phyloP scores from a whole-genome alignment of 37 sponge, comb jelly and placozoan genomes.

The Axinella damicornis region DNA sequence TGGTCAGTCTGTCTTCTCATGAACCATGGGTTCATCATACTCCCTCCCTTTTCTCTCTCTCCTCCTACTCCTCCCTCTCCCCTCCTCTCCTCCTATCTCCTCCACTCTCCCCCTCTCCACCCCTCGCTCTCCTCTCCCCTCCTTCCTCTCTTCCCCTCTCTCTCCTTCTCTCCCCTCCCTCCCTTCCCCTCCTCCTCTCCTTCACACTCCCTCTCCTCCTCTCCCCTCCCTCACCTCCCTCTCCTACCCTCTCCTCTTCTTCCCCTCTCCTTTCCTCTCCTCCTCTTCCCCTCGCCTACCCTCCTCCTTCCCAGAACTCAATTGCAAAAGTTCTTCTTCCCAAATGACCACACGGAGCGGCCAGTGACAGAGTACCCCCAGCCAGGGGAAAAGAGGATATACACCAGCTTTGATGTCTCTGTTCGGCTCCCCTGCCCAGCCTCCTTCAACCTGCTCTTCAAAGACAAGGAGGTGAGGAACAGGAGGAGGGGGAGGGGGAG shows the following conservation, averaged over 20 bases:
- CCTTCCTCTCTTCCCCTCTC: neutral
- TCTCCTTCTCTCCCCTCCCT: too few relatives aligned
- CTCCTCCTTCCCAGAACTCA: slow-evolving; percentile 9
- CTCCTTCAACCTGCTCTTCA: slow-evolving; percentile 31
- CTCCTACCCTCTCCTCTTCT: neutral
- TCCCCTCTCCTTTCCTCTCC: too few relatives aligned
- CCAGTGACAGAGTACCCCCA: slow-evolving; percentile 49
- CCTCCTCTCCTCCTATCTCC: neutral
- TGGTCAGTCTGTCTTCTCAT: neutral
- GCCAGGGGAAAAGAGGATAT: slow-evolving; percentile 67
- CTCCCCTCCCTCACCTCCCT: too few relatives aligned
- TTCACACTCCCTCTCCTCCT: too few relatives aligned
- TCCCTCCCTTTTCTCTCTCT: too few relatives aligned
- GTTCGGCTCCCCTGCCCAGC: slow-evolving; percentile 10
- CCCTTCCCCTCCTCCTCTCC: neutral
- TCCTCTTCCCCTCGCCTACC: too few relatives aligned
- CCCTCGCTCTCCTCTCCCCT: neutral
- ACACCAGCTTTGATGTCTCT: slow-evolving; percentile 56
- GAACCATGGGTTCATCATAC: too few relatives aligned
- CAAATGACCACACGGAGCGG: slow-evolving; percentile 51
- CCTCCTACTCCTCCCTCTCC: neutral
- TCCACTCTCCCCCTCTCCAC: neutral
- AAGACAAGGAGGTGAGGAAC: neutral
- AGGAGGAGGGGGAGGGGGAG: too few relatives aligned
- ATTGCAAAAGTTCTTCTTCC: slow-evolving; percentile 76